Conservation (phyloP, 2,113 vertebrate genomes). For the Origma solitaria region DNA sequence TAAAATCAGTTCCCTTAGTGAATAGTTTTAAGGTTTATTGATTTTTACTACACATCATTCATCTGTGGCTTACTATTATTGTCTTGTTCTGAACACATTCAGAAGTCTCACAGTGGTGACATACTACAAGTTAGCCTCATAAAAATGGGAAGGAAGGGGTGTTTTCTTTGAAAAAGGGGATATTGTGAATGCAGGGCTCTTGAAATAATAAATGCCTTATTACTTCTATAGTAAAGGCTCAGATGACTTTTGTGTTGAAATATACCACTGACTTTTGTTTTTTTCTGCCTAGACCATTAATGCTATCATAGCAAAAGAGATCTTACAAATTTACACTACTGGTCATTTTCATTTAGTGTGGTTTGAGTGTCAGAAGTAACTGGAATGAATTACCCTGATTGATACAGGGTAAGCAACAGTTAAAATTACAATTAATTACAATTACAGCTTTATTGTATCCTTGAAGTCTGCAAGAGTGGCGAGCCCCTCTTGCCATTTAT, state of each 20-base stretch:
- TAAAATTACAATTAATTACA: constrained; percentile 38
- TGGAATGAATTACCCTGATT: constrained; percentile 43
- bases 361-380: not conserved
- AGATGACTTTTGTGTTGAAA: constrained; percentile 64
- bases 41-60: constrained; percentile 76
- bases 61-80: constrained; percentile 68
- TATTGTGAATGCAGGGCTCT: constrained; percentile 60
- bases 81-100: constrained; percentile 63
- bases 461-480: not conserved
- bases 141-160: constrained; percentile 55
- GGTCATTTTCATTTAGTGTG: constrained; percentile 24
- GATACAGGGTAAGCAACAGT: constrained; percentile 25
- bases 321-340: not conserved
- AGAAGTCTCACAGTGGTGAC: constrained; percentile 61
- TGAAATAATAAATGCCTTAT: constrained; percentile 57
- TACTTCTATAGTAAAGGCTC: constrained; percentile 61
- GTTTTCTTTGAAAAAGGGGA: constrained; percentile 61
- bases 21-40: constrained; percentile 77
- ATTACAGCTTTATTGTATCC: not conserved
- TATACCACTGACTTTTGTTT: not conserved
- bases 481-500: constrained; percentile 9
- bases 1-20: constrained; percentile 73
- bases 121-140: constrained; percentile 64
- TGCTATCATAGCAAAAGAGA: not conserved
- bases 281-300: not conserved